A percentile compares a stretch with the other conserved stretches of the same genome.
phyloP scores from a whole-genome alignment of 2,888 invertebrate genomes.

The Mythimna albipuncta region DNA sequence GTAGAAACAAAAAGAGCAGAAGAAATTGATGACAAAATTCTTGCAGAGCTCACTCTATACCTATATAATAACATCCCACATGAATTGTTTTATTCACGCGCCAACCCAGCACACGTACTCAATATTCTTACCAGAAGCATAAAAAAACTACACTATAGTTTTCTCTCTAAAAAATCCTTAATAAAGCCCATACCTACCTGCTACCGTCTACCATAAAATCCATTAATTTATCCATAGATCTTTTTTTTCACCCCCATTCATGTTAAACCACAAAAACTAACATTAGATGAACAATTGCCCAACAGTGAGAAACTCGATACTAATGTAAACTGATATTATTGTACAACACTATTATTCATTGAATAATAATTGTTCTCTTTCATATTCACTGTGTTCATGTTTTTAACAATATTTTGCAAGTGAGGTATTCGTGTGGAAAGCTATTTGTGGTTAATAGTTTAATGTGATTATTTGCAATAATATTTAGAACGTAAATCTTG shows the following conservation, averaged over 20 bases:
- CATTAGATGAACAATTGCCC: conserved; percentile 43
- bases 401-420: conserved; percentile 74
- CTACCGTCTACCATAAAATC: conserved; percentile 22
- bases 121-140: background rate
- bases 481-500: conserved; percentile 17
- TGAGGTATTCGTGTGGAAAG: conserved; percentile 69
- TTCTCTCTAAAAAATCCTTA: background rate
- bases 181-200: conserved; percentile 38
- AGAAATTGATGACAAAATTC: no score
- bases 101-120: background rate
- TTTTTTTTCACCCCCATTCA: conserved; percentile 49
- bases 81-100: no score
- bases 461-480: conserved; percentile 33
- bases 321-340: conserved; percentile 67
- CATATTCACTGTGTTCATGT: conserved; percentile 51
- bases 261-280: conserved; percentile 51
- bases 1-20: no score
- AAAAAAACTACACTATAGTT: background rate
- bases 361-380: conserved; percentile 50
- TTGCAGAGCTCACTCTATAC: no score
- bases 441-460: conserved; percentile 51
- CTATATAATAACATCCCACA: no score
- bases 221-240: conserved; percentile 39
- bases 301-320: conserved; percentile 54
- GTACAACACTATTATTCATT: conserved; percentile 29